Percentiles rank a stretch among this genome's conserved stretches.
phyloP scores from a whole-genome alignment of 2,888 invertebrate species.

The Cephus pulcher region DNA sequence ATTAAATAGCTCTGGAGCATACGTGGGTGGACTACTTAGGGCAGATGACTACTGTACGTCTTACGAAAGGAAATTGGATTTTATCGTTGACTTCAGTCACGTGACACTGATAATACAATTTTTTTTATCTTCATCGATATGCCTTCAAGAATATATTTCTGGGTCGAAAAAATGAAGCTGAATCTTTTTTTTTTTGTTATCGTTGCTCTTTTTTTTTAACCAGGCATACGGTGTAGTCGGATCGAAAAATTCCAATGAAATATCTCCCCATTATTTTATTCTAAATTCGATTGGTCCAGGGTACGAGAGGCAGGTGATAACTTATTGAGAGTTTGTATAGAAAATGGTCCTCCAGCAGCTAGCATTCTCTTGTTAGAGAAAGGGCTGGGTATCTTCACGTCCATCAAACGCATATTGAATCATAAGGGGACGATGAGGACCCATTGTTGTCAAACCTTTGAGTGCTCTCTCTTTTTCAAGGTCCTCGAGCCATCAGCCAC shows the following conservation, averaged over 20 bases:
- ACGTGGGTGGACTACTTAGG: conserved; percentile 47
- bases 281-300: neutral
- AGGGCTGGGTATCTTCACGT: conserved; percentile 42
- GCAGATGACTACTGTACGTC: conserved; percentile 43
- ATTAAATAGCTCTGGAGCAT: conserved; percentile 25
- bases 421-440: conserved; percentile 43
- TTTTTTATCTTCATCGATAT: neutral
- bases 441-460: conserved; percentile 41
- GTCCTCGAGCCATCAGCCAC: conserved; percentile 2
- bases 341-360: conserved; percentile 26
- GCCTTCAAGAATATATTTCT: neutral
- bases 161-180: neutral
- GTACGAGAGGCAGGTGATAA: conserved; percentile 42
- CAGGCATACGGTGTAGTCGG: neutral
- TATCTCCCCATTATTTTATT: neutral
- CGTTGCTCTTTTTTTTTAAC: neutral
- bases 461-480: conserved; percentile 14
- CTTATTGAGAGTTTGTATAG: conserved; percentile 35
- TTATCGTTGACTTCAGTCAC: neutral
- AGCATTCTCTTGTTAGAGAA: conserved; percentile 24
- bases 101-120: neutral
- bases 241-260: neutral
- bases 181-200: neutral
- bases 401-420: conserved; percentile 49
- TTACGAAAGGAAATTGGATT: neutral